Conservation (phyloP, 1,140 invertebrate species). For the Sinonovacula constricta region DNA sequence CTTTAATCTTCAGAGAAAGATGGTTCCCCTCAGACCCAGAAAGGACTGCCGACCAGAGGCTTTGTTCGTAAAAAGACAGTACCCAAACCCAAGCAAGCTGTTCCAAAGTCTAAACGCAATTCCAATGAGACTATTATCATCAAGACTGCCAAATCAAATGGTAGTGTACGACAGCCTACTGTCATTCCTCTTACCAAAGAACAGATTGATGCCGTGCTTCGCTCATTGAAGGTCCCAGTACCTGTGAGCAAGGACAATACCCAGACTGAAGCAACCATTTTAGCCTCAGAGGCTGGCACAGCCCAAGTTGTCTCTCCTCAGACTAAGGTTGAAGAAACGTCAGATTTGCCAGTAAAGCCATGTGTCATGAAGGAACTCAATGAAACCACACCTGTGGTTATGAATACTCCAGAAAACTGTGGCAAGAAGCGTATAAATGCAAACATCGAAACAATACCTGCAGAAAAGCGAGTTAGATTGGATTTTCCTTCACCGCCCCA, state of each 20-base stretch:
- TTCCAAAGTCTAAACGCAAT: constrained; percentile 3
- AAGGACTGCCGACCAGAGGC: constrained; percentile 38
- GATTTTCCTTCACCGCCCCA: constrained; percentile 62
- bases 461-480: constrained; percentile 53
- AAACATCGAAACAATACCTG: constrained; percentile 11
- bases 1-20: no score
- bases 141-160: constrained; percentile 51
- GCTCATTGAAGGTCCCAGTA: constrained; percentile 69
- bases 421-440: constrained; percentile 21
- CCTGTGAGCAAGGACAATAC: constrained; percentile 53
- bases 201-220: constrained; percentile 69
- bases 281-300: constrained; percentile 8
- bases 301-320: background rate
- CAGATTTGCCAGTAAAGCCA: background rate
- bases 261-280: constrained; percentile 55
- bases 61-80: constrained; percentile 30
- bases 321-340: constrained; percentile 12
- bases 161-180: constrained; percentile 57
- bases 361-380: constrained; percentile 31
- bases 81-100: background rate
- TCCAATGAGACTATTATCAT: constrained; percentile 55
- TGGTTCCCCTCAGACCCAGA: constrained; percentile 64
- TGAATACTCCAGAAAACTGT: constrained; percentile 44
- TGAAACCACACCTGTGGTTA: constrained; percentile 34
- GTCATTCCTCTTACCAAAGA: constrained; percentile 66